phyloP scores from a whole-genome alignment of 2,113 vertebrate species.

The Pteropus alecto region DNA sequence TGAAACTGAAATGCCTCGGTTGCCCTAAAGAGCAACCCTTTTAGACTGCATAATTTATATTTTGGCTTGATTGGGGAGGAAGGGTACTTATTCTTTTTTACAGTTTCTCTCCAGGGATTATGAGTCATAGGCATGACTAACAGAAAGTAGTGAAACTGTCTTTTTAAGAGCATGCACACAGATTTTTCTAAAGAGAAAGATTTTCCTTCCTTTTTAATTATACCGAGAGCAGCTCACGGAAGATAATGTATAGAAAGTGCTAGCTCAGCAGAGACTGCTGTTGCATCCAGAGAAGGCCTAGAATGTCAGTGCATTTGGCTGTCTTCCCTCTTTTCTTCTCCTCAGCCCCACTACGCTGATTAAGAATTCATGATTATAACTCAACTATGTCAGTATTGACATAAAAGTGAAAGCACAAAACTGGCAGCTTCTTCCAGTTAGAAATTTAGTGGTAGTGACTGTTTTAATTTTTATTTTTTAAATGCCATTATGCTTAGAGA shows the following conservation, averaged over 20 bases:
- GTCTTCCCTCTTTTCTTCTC: background rate
- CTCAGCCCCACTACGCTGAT: background rate
- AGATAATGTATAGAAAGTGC: no score
- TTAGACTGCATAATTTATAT: background rate
- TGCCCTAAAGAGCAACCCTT: background rate
- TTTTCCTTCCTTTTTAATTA: background rate
- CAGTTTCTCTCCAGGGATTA: background rate
- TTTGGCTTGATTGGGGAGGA: background rate
- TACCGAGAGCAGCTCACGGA: background rate
- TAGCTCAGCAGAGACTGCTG: background rate
- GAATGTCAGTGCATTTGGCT: fast-evolving
- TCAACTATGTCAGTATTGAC: background rate
- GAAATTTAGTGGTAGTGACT: background rate
- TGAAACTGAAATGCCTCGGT: background rate
- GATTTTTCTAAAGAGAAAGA: background rate
- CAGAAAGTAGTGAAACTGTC: background rate
- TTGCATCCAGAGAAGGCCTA: background rate
- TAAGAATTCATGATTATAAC: background rate
- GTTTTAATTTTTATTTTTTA: background rate
- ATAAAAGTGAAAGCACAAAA: background rate
- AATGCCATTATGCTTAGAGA: background rate
- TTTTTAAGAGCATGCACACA: background rate
- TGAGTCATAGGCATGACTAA: background rate
- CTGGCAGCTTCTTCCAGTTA: background rate
- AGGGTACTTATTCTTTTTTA: background rate